Conservation (phyloP, 2,888 invertebrate species). For the Cheilosia vernalis region DNA sequence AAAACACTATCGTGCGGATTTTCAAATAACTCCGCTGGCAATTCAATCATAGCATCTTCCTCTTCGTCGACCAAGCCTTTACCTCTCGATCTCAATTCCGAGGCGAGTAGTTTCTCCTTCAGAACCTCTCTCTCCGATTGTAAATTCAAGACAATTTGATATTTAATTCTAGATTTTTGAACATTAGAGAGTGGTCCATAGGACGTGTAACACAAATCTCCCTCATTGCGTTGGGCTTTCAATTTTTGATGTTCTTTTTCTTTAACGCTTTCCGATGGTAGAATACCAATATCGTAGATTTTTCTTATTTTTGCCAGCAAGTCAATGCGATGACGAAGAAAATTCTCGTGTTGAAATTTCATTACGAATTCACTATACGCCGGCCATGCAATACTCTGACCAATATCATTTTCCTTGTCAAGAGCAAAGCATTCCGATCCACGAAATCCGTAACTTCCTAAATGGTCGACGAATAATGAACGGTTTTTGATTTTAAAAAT, state of each 20-base stretch:
- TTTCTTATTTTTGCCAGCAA: constrained; percentile 75
- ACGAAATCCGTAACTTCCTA: constrained; percentile 75
- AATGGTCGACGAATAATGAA: constrained; percentile 76
- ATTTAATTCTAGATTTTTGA: constrained; percentile 75
- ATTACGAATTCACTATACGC: constrained; percentile 72
- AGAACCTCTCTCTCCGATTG: constrained; percentile 75
- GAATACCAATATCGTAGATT: background rate
- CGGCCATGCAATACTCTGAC: background rate
- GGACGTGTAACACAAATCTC: constrained; percentile 77
- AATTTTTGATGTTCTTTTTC: background rate
- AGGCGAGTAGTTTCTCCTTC: constrained; percentile 74
- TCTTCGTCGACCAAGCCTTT: constrained; percentile 59
- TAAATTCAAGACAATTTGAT: constrained; percentile 76
- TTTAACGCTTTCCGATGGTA: background rate
- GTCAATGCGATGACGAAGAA: constrained; percentile 77
- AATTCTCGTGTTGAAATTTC: constrained; percentile 77
- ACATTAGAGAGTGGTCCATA: constrained; percentile 76
- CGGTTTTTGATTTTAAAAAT: constrained; percentile 78
- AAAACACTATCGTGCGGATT: constrained; percentile 78
- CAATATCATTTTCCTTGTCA: background rate
- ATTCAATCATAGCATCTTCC: constrained; percentile 77
- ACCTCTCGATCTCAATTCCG: constrained; percentile 57
- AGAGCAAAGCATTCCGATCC: background rate
- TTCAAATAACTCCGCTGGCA: constrained; percentile 77
- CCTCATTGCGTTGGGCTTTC: constrained; percentile 68